These are phyloP conservation scores for Microcebus griseorufus DNA, from an alignment of 2,113 vertebrate species.

Conservation along the genomic window DNA sequence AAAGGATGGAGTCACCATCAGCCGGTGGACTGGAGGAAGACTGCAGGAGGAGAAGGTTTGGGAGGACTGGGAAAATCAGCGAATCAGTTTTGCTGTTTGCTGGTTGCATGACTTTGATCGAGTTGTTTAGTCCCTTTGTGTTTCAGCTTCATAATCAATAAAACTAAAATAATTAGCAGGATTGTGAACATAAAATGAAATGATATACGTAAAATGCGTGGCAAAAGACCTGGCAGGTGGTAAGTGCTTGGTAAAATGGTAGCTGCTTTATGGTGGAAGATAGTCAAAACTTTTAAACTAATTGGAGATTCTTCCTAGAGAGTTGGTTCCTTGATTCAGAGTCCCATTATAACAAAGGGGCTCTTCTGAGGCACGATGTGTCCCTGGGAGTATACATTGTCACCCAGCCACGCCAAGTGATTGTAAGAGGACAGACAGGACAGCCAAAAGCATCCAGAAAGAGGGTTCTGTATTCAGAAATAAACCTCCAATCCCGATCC, in stretches of 20 bases:
- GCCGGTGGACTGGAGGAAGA: not conserved
- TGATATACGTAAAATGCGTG: not conserved
- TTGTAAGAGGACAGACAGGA: not conserved
- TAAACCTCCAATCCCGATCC: not conserved
- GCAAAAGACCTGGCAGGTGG: not conserved
- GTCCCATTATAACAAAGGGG: not conserved
- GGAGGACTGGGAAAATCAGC: not conserved
- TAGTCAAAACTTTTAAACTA: not conserved
- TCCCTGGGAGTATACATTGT: not conserved
- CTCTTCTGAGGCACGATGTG: not conserved
- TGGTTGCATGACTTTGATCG: not conserved
- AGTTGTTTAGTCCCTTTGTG: not conserved
- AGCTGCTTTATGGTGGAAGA: not conserved
- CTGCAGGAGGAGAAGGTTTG: not conserved
- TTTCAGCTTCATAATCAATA: not conserved
- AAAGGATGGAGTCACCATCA: not conserved
- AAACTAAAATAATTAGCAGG: not conserved
- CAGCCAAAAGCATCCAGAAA: not conserved
- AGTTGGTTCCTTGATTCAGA: not conserved
- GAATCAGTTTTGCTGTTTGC: not conserved
- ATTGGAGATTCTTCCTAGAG: not conserved
- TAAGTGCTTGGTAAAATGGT: not conserved
- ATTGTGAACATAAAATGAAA: not conserved
- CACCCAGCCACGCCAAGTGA: not conserved
- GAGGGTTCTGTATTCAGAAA: not conserved